Conservation (phyloP, 2,797 vertebrate species). For the Cirrhinus molitorella region DNA sequence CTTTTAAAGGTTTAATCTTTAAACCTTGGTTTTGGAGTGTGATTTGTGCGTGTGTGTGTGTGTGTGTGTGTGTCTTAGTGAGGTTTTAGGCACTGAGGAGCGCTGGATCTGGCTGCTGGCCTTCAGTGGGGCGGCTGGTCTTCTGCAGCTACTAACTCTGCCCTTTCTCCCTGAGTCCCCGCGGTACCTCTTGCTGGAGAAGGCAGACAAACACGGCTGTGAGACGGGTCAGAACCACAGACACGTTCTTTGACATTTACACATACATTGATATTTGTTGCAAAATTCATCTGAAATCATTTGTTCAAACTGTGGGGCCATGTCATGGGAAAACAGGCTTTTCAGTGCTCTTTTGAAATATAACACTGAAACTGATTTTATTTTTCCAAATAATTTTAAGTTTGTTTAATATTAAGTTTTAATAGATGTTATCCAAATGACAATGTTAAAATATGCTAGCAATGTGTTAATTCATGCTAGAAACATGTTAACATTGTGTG, state of each 20-base stretch:
- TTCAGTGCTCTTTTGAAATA: not conserved
- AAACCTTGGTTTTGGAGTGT: not conserved
- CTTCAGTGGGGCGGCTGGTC: constrained; percentile 70
- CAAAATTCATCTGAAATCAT: not conserved
- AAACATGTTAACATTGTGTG: too few species aligned
- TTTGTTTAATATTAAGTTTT: too few species aligned
- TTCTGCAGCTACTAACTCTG: constrained; percentile 77
- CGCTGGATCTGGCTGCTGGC: constrained; percentile 79
- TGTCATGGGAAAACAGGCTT: not conserved
- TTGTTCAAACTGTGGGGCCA: not conserved
- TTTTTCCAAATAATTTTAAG: too few species aligned
- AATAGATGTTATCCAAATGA: too few species aligned
- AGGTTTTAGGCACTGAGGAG: constrained; percentile 76
- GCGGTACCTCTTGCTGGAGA: constrained; percentile 75
- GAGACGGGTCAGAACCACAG: constrained; percentile 69
- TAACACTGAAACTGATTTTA: not conserved
- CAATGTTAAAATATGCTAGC: too few species aligned
- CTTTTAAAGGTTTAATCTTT: constrained; percentile 1
- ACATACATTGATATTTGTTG: not conserved
- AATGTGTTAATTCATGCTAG: too few species aligned
- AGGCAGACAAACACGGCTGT: constrained; percentile 73
- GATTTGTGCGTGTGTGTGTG: constrained; percentile 38
- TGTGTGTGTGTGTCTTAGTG: constrained; percentile 68
- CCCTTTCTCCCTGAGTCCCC: constrained; percentile 83
- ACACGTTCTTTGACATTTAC: not conserved